Base-by-base conservation (phyloP, 2,797 vertebrate genomes). In the Silurus aristotelis region DNA sequence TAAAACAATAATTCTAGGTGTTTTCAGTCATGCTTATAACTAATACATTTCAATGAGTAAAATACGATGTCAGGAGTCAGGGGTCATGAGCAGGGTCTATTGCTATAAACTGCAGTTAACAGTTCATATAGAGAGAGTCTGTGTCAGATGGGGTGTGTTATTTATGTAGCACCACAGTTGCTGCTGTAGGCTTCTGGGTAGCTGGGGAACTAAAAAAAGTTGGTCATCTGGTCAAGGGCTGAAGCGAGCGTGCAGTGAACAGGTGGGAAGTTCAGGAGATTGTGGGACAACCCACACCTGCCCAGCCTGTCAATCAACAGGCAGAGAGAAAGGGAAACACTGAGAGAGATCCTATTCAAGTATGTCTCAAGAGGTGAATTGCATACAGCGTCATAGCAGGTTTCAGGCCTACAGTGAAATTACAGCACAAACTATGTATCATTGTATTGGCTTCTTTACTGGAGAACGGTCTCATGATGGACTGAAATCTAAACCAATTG, bases 141-240 rank as follows among this genome's bases (percentile, higher is more conserved):
- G 82, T 84, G 86, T 88, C 92, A 92, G 91, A 91, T 91, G 93
- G 80, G 82, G 89, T 84, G 89, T 80, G 87, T 91, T 95, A 94
- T 95, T 95, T 95, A 95, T 93, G 92, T 93, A 93, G 88, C 89
- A 89, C 91, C 90, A 85, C 85, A 89, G 91, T 91, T 92, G 90
- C 90, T 91, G 90, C 90, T 87, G 87, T 84, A 89, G 91, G 89
- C 83, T 79, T 89, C 82, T 77, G 89, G 85, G 83, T 71, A 58
- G 83, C 89, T 92, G 66, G 1, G 89, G 92, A 93, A 90, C 92
- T 92, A 92, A 93, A 79, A 79, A 93, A 95, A 95, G 92, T 94
- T 96, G 95, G 95, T 96, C 95, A 95, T 88, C 73, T 93, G 94
- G 95, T 95, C 94, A 95, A 91, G 89, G 94, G 87, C 92, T 90